Conservation (phyloP, 35 echinoderm and acorn worm genomes). For the Lytechinus pictus region DNA sequence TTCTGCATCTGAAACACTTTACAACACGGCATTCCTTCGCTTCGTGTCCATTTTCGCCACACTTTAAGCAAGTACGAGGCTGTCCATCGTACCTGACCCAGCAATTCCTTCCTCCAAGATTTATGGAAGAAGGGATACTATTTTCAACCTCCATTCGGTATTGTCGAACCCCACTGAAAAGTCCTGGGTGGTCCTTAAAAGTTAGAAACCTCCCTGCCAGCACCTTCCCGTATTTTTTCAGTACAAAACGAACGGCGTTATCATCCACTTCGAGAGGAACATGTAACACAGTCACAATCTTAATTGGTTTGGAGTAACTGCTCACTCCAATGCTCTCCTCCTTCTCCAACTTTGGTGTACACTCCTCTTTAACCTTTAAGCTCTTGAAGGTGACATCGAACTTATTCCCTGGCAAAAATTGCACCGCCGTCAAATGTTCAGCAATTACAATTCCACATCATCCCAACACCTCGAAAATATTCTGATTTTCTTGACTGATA, state of each 20-base stretch:
- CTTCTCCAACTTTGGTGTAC: neutral
- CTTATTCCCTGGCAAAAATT: neutral
- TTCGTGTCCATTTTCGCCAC: constrained; percentile 12
- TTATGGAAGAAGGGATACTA: constrained; percentile 39
- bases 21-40: constrained; percentile 42
- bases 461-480: too few species aligned
- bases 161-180: constrained; percentile 56
- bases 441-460: too few species aligned
- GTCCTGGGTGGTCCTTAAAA: neutral
- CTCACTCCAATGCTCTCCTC: neutral
- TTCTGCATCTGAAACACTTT: constrained; percentile 42
- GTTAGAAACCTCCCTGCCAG: neutral
- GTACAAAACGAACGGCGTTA: neutral
- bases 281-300: constrained; percentile 47
- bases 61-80: constrained; percentile 54
- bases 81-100: constrained; percentile 58
- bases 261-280: constrained; percentile 44
- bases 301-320: neutral
- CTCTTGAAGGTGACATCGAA: neutral
- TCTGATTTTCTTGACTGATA: too few species aligned
- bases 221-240: constrained; percentile 50
- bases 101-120: constrained; percentile 22
- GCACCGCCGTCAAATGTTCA: constrained; percentile 1
- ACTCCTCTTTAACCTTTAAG: neutral
- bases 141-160: constrained; percentile 21